phyloP scores from a whole-genome alignment of 2,113 vertebrate genomes.

The Lampris incognitus region DNA sequence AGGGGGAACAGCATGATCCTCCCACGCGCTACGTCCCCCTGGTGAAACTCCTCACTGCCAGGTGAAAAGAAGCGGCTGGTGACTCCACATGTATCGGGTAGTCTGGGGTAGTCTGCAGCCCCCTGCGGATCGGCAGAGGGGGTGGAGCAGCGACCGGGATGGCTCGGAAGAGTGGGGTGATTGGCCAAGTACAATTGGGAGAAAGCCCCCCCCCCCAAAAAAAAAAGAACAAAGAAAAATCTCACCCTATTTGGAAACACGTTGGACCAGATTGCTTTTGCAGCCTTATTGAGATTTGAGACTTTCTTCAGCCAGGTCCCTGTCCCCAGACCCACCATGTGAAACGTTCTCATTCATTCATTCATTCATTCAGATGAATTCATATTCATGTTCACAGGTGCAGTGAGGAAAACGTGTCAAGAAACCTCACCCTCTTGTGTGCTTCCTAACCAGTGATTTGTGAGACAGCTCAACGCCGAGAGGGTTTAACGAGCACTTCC shows the following conservation, averaged over 20 bases:
- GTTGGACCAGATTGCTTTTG: not conserved
- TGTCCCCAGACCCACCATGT: not conserved
- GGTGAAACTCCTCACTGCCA: no score
- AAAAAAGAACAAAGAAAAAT: not conserved
- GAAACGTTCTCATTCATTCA: not conserved
- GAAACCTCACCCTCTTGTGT: not conserved
- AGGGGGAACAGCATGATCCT: no score
- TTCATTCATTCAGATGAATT: not conserved
- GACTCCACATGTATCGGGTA: no score
- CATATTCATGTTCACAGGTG: not conserved
- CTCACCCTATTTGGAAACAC: not conserved
- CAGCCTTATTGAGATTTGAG: no score
- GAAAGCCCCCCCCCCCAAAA: no score
- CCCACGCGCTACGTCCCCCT: no score
- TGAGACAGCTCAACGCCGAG: slow-evolving; percentile 56
- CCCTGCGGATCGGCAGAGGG: no score
- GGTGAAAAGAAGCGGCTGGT: no score
- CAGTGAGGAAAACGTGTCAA: not conserved
- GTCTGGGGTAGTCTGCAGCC: no score
- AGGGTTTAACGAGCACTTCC: slow-evolving; percentile 55
- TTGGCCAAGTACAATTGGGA: no score
- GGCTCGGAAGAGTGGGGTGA: no score
- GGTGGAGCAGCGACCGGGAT: no score
- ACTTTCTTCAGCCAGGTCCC: not conserved
- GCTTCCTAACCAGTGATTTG: slow-evolving; percentile 48